Evolutionary conservation across 1,140 invertebrate genomes (phyloP), one percentile per base, ranked within the genome.

Genomic region (Sycophaga agraensis): DNA sequence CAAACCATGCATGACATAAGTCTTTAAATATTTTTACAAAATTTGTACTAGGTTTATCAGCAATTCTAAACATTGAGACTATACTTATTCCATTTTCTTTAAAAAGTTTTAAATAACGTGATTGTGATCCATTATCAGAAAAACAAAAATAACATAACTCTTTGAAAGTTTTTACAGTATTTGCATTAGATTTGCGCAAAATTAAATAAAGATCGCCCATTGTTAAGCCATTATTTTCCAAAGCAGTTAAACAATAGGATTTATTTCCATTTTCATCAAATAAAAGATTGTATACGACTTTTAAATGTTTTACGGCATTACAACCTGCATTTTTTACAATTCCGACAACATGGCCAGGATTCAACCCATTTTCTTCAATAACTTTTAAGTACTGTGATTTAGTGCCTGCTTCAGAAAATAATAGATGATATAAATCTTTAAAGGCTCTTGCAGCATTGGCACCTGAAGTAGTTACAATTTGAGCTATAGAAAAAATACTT

Each of bases 121-220:
- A 60, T 62, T 22, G 57, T 50, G 17, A 9, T 4, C 24, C 22
- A 11, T 66, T 63, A 2, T 65, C 63, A 60, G 63, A 40, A 66
- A 70, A 72, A 37, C 67, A 72, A 46, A 64, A 12, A 59, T 57
- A 46, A 65, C 68, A 58, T 16, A 73, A 8, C 0, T 50, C 53
- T 24, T 46, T 50, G 39, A 63, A 63, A 24, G 26, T 46, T 21
- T 50, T 42, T 12, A 19, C n/a, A 16, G 37, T 37, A 9, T 63
- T 28, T 8, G 16, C 8, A n/a, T 28, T 21, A 9, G 65, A 19
- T 64, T 42, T 54, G 50, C 49, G 58, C 45, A 8, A 63, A 58
- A 31, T 16, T 37, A 2, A 28, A 35, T 4, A 63, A n/a, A 4
- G 4, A 45, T 39, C 26, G 9, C 14, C 45, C 9, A 39, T 8